A percentile compares a stretch with the other conserved stretches of the same genome.
Evolutionary conservation across 2,113 vertebrate species (phyloP).

Genomic region (Buteo buteo): DNA sequence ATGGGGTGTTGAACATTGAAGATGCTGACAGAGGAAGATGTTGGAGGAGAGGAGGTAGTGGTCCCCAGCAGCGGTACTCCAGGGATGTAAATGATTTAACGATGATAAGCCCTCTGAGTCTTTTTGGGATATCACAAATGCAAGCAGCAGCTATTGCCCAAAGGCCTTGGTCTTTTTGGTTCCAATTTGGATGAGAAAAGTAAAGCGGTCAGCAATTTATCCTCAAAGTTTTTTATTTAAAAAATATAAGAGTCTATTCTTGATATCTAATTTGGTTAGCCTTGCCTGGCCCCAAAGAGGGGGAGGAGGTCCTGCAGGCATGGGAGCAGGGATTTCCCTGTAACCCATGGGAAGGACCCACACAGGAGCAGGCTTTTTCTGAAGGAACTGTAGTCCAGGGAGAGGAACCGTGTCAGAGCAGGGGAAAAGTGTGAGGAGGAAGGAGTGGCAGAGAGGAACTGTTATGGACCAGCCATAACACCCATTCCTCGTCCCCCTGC

Average conservation of each 20-base stretch:
- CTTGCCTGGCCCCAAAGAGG: not conserved
- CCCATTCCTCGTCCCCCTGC: not conserved
- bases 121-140: not conserved
- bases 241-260: not conserved
- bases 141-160: not conserved
- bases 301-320: not conserved
- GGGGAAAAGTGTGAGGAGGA: not conserved
- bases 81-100: not conserved
- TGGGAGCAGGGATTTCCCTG: not conserved
- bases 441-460: not conserved
- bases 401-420: not conserved
- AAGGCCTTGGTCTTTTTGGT: not conserved
- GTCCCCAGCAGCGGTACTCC: not conserved
- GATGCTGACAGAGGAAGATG: not conserved
- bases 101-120: not conserved
- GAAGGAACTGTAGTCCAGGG: not conserved
- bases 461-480: not conserved
- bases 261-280: fast-evolving
- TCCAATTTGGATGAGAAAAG: not conserved
- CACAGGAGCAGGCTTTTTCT: not conserved
- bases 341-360: not conserved
- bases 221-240: not conserved
- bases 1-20: not conserved
- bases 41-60: not conserved
- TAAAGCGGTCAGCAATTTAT: not conserved